phyloP scores from a whole-genome alignment of 2,797 vertebrate species.

The Arnoldichthys spilopterus region DNA sequence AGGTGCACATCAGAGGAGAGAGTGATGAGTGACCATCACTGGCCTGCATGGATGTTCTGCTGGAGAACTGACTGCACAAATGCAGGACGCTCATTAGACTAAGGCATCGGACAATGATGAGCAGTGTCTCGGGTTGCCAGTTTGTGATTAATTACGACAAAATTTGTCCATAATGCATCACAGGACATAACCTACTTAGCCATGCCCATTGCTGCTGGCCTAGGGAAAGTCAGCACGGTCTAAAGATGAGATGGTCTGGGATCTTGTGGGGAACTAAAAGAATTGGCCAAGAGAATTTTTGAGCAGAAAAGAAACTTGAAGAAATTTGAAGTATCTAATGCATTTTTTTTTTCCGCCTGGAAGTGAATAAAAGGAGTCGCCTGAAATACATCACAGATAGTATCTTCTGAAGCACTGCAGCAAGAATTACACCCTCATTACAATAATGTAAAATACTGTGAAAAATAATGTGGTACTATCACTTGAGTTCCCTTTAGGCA shows the following conservation, averaged over 20 bases:
- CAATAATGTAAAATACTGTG: no score
- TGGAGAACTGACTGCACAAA: not conserved
- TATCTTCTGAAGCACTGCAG: no score
- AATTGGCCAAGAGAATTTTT: not conserved
- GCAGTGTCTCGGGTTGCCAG: not conserved
- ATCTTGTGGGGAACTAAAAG: not conserved
- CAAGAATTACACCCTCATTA: no score
- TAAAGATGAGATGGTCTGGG: not conserved
- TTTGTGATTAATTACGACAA: not conserved
- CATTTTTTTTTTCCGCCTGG: no score
- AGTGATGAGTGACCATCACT: constrained; percentile 59
- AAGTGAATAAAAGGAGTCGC: not conserved
- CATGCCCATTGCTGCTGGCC: not conserved
- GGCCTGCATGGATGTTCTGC: constrained; percentile 45
- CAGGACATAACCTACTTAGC: not conserved
- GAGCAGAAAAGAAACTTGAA: not conserved
- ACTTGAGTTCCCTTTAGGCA: no score
- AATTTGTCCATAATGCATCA: not conserved
- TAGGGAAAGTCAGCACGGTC: not conserved
- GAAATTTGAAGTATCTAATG: not conserved
- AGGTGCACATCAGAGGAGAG: constrained; percentile 50
- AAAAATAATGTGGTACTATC: no score
- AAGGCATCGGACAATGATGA: not conserved
- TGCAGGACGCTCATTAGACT: constrained; percentile 18
- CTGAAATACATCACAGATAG: not conserved